Evolutionary conservation across 2,888 invertebrate genomes (phyloP).

Genomic region (Criorhina ranunculi): DNA sequence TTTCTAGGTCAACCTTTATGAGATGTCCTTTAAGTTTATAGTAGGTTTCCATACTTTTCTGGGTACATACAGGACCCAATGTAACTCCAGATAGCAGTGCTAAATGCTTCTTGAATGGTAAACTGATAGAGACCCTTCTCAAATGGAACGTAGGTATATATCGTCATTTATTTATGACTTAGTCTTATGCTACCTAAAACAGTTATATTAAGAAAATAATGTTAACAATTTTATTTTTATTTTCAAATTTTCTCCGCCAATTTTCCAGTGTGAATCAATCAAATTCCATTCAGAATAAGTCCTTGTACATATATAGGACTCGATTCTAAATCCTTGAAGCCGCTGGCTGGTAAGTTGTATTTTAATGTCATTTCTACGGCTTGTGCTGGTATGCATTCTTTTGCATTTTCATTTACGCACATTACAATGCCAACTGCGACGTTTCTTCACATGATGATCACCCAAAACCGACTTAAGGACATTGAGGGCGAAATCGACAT

Average conservation of each 20-base stretch:
- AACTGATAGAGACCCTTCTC: too few relatives aligned
- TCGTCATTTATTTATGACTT: not conserved
- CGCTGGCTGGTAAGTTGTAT: slow-evolving; percentile 1
- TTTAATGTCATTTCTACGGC: slow-evolving; percentile 10
- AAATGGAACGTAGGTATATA: too few relatives aligned
- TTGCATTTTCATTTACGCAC: slow-evolving; percentile 53
- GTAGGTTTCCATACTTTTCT: too few relatives aligned
- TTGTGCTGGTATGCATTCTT: not conserved
- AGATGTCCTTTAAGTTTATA: too few relatives aligned
- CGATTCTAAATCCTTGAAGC: slow-evolving; percentile 20
- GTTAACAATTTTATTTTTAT: not conserved
- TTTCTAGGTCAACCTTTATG: too few relatives aligned
- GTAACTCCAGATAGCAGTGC: too few relatives aligned
- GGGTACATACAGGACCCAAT: too few relatives aligned
- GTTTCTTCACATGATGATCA: slow-evolving; percentile 80
- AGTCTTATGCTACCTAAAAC: too few relatives aligned
- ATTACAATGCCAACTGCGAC: slow-evolving; percentile 81
- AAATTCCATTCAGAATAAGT: slow-evolving; percentile 46
- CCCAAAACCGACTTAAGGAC: slow-evolving; percentile 85
- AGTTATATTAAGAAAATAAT: not conserved
- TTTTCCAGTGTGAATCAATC: slow-evolving; percentile 26
- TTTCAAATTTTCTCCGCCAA: slow-evolving; percentile 19
- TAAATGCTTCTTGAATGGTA: too few relatives aligned
- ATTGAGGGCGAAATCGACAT: slow-evolving; percentile 91
- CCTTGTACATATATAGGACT: not conserved